Conservation (phyloP, 2,888 invertebrate species). For the Patella depressa region DNA sequence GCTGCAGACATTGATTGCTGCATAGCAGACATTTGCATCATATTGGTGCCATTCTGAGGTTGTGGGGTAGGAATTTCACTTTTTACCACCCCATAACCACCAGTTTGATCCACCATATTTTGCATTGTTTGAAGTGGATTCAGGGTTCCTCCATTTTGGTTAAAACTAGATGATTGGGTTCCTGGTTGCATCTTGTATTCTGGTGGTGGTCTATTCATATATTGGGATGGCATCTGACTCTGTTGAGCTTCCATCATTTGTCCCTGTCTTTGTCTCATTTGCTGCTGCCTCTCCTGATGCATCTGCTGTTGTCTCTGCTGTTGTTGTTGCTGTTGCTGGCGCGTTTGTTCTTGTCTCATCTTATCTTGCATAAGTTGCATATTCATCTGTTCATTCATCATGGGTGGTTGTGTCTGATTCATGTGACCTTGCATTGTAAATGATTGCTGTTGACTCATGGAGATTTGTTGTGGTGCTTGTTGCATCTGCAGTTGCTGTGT, state of each 20-base stretch:
- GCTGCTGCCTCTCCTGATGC: constrained; percentile 42
- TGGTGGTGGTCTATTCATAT: constrained; percentile 81
- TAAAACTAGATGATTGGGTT: constrained; percentile 27
- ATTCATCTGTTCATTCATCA: constrained; percentile 49
- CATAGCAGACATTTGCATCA: constrained; percentile 57
- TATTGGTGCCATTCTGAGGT: constrained; percentile 50
- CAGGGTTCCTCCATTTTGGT: constrained; percentile 40
- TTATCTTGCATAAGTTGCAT: constrained; percentile 45
- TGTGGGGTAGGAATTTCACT: constrained; percentile 48
- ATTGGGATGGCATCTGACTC: constrained; percentile 44
- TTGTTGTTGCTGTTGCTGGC: constrained; percentile 34
- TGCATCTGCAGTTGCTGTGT: constrained; percentile 72
- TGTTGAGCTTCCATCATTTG: constrained; percentile 21
- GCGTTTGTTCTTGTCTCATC: constrained; percentile 43
- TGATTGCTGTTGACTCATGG: constrained; percentile 61
- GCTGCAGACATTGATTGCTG: constrained; percentile 45
- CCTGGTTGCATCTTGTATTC: constrained; percentile 79
- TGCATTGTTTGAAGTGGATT: constrained; percentile 69
- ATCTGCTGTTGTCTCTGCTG: constrained; percentile 36
- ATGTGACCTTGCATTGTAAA: constrained; percentile 39
- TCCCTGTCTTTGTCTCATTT: constrained; percentile 27
- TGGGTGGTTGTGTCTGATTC: constrained; percentile 38
- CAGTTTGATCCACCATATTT: constrained; percentile 75
- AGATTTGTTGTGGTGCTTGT: constrained; percentile 72
- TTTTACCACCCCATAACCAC: constrained; percentile 57